Base-by-base conservation (phyloP, 2,797 vertebrate genomes). In the Scyliorhinus canicula region DNA sequence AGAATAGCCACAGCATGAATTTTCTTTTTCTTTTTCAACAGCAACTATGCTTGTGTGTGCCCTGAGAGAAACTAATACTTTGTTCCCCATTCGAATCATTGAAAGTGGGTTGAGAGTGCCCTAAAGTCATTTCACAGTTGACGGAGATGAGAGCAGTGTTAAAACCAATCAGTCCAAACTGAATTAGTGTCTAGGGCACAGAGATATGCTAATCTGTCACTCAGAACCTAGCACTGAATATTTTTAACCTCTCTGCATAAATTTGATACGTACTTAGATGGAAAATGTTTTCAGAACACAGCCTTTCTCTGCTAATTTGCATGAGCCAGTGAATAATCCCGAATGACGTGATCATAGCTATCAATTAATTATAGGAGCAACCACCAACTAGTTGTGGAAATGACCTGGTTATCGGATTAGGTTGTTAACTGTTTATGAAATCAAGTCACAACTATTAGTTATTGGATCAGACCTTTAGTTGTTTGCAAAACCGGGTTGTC, bases 101-200 rank as follows among this genome's bases (percentile, higher is more conserved):
- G 60, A 91, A 91, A 91, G 40, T 91, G 60, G 88, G 88, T 28
- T 91, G 88, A 11, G n/a, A 65, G 88, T 91, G 88, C 60, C 88
- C 88, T 91, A 91, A 91, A 91, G 88, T 91, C 57, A 91, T 91
- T 91, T 91, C 24, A 63, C 57, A 91, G n/a, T 91, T 91, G 88
- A 91, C 88, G 40, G 60, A 91, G 88, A 91, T 65, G 57, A 91
- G 88, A 65, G n/a, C 35, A 91, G 60, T n/a, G 57, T 65, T 40
- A 44, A 60, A 91, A 91, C 88, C 60, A 91, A 91, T 91, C 88
- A 91, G 60, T 65, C 60, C 40, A 40, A 24, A 60, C n/a, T 65
- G 88, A 35, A 40, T 65, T 65, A 3, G n/a, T 24, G 57, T 91
- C 57, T n/a, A 26, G 57, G 88, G 88, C 57, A 3, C 88, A 40